phyloP scores from a whole-genome alignment of 1,140 invertebrate species.

The Agrypnia vestita region DNA sequence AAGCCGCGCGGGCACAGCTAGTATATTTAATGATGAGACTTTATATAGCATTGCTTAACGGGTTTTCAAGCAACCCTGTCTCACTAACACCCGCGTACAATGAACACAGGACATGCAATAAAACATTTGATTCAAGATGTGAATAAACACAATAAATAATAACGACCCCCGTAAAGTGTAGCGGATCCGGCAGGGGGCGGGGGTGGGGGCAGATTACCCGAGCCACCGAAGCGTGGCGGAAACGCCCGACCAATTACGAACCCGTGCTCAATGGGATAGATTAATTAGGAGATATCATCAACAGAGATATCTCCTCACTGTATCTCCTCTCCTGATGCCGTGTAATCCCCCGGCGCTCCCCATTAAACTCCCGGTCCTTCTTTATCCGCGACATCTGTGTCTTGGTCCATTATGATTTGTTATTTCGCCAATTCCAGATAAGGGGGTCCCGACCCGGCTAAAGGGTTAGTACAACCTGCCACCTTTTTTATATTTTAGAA shows the following conservation, averaged over 20 bases:
- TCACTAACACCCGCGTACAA: too few relatives aligned
- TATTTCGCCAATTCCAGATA: background rate
- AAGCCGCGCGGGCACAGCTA: too few relatives aligned
- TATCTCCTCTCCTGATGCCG: constrained; percentile 15
- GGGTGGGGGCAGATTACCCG: constrained; percentile 4
- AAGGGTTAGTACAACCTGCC: too few relatives aligned
- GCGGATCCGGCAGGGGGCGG: background rate
- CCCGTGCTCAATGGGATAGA: constrained; percentile 39
- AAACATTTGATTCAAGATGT: too few relatives aligned
- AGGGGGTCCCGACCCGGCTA: too few relatives aligned
- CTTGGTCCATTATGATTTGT: constrained; percentile 34
- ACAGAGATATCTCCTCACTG: constrained; percentile 35
- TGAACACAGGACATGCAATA: too few relatives aligned
- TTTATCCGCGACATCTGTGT: constrained; percentile 31
- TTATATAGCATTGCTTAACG: too few relatives aligned
- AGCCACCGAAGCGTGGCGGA: constrained; percentile 39
- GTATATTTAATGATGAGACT: too few relatives aligned
- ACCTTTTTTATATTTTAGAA: too few relatives aligned
- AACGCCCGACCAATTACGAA: constrained; percentile 40
- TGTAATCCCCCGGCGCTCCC: constrained; percentile 1
- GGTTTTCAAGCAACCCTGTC: too few relatives aligned
- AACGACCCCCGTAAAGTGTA: constrained; percentile 14
- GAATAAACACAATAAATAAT: constrained; percentile 18
- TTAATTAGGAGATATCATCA: constrained; percentile 38
- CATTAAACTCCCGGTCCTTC: constrained; percentile 20